Conservation (phyloP, 2,888 invertebrate genomes). For the Imbricaverruca yamaguchii region DNA sequence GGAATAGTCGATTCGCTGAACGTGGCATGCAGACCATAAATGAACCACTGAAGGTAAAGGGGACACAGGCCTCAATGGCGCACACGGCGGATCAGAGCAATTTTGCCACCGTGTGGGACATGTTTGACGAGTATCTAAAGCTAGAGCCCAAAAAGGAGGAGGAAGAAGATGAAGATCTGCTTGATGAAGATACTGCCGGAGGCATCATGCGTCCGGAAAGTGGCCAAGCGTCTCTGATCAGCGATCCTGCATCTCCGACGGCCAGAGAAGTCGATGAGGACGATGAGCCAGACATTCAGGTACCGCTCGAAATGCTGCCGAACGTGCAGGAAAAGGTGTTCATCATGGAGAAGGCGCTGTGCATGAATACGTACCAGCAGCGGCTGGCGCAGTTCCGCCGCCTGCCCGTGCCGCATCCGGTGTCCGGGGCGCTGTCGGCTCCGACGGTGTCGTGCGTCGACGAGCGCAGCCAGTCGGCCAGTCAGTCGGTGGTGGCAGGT, state of each 20-base stretch:
- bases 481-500: not conserved
- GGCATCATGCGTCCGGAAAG: not conserved
- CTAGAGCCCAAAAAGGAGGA: not conserved
- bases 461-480: not conserved
- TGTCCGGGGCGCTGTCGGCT: not conserved
- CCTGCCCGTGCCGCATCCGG: not conserved
- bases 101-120: conserved; percentile 5
- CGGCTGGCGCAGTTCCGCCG: conserved; percentile 5
- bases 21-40: conserved; percentile 5
- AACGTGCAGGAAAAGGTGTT: not conserved
- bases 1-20: not conserved
- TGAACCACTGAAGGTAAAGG: not conserved
- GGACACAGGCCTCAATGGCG: not conserved
- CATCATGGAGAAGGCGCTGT: conserved; percentile 14
- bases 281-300: not conserved
- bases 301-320: not conserved
- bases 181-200: not conserved
- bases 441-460: too few species aligned
- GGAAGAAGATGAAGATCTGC: not conserved
- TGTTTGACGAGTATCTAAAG: not conserved
- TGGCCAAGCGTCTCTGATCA: not conserved
- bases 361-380: conserved; percentile 19
- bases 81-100: not conserved
- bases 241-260: not conserved
- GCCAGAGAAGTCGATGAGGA: not conserved